phyloP scores from a whole-genome alignment of 2,113 vertebrate genomes.

The Hippocampus barbouri region DNA sequence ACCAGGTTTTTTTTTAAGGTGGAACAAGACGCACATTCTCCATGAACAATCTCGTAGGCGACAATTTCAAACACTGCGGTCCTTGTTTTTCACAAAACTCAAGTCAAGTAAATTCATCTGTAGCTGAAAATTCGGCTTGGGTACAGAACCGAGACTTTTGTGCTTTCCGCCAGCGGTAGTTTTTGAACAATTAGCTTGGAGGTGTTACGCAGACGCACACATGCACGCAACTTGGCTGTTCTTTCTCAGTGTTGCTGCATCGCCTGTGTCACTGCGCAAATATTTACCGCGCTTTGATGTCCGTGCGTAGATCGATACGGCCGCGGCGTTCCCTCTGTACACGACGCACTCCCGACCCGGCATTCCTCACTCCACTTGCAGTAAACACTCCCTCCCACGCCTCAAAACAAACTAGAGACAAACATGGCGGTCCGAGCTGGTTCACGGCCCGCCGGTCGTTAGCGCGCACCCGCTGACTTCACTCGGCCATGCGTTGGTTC shows the following conservation, averaged over 20 bases:
- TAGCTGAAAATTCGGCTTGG: too few species aligned
- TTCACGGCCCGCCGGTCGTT: slow-evolving; percentile 47
- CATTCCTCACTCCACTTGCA: slow-evolving; percentile 54
- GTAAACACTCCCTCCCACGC: slow-evolving; percentile 63
- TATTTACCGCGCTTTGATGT: slow-evolving; percentile 66
- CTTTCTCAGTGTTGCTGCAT: slow-evolving; percentile 31
- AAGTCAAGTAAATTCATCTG: too few species aligned
- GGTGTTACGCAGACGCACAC: neutral
- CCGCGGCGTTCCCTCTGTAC: slow-evolving; percentile 49
- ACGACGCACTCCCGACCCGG: slow-evolving; percentile 56
- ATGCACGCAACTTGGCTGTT: slow-evolving; percentile 8
- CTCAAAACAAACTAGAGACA: slow-evolving; percentile 60
- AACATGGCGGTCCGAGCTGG: slow-evolving; percentile 45
- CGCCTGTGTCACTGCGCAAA: slow-evolving; percentile 51
- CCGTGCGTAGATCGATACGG: slow-evolving; percentile 47
- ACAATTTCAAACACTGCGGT: too few species aligned
- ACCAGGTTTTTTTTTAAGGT: too few species aligned
- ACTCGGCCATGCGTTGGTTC: neutral
- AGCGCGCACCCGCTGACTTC: slow-evolving; percentile 55
- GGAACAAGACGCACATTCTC: too few species aligned
- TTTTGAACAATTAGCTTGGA: neutral
- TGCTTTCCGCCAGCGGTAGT: neutral
- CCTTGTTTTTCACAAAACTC: too few species aligned
- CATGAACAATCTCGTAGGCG: too few species aligned
- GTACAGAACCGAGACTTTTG: too few species aligned